Evolutionary conservation across 1,140 invertebrate genomes (phyloP).

Genomic region (Drosophila fuyamai): DNA sequence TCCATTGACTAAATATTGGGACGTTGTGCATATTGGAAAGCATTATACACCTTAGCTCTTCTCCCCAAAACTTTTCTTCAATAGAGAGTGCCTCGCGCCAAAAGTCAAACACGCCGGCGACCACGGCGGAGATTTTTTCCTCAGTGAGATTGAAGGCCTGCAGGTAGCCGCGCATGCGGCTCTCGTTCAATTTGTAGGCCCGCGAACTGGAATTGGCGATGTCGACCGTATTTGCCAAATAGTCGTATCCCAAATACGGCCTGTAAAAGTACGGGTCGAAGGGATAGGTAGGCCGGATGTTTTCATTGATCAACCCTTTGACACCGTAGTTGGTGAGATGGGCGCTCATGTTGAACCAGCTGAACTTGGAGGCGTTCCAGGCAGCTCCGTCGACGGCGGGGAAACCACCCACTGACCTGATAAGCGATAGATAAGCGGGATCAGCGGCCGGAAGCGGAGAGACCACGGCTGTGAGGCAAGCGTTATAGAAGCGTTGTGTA

Average conservation of each 20-base stretch:
- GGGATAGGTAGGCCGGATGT: slow-evolving; percentile 54
- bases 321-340: slow-evolving; percentile 68
- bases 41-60: slow-evolving; percentile 30
- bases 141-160: slow-evolving; percentile 48
- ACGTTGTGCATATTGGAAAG: not conserved
- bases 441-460: slow-evolving; percentile 59
- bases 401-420: slow-evolving; percentile 75
- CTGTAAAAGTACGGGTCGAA: slow-evolving; percentile 70
- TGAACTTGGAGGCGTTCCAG: slow-evolving; percentile 65
- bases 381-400: slow-evolving; percentile 65
- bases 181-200: slow-evolving; percentile 61
- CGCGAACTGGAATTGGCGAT: slow-evolving; percentile 53
- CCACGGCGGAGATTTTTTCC: slow-evolving; percentile 39
- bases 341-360: slow-evolving; percentile 81
- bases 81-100: slow-evolving; percentile 58
- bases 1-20: slow-evolving; percentile 42
- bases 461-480: slow-evolving; percentile 58
- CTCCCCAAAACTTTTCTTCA: slow-evolving; percentile 50
- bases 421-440: slow-evolving; percentile 72
- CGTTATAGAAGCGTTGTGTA: slow-evolving; percentile 70
- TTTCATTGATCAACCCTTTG: slow-evolving; percentile 52
- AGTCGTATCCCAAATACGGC: slow-evolving; percentile 74
- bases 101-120: slow-evolving; percentile 64
- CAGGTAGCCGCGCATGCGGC: slow-evolving; percentile 64
- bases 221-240: slow-evolving; percentile 64